Evolutionary conservation across 2,888 invertebrate genomes (phyloP).

Genomic region (Scaptomyza flava): DNA sequence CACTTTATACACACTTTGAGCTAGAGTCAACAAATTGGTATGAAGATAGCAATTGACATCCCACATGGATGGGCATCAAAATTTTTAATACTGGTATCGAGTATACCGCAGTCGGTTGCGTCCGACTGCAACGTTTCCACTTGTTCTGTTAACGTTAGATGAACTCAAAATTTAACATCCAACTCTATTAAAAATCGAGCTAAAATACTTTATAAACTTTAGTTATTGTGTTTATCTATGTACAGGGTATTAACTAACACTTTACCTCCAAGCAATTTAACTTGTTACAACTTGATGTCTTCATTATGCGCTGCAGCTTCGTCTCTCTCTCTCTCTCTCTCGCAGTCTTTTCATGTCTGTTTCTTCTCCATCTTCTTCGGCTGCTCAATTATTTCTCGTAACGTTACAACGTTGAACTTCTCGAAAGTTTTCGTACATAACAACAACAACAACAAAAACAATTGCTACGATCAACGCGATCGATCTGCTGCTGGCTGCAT

Average conservation of each 20-base stretch:
- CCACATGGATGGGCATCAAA: too few species aligned
- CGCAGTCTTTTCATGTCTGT: constrained; percentile 25
- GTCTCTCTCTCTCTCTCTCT: constrained; percentile 32
- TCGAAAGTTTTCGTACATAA: constrained; percentile 59
- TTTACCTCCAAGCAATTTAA: not conserved
- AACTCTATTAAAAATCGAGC: too few species aligned
- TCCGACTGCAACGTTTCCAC: too few species aligned
- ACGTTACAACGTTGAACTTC: constrained; percentile 63
- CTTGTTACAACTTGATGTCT: constrained; percentile 81
- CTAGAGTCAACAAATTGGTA: too few species aligned
- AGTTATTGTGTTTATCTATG: too few species aligned
- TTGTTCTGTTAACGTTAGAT: too few species aligned
- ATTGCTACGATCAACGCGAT: constrained; percentile 23
- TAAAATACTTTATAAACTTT: too few species aligned
- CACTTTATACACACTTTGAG: too few species aligned
- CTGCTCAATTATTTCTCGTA: constrained; percentile 73
- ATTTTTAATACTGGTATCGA: too few species aligned
- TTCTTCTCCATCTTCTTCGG: constrained; percentile 44
- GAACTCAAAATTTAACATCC: too few species aligned
- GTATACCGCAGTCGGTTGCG: too few species aligned
- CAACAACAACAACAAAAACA: constrained; percentile 29
- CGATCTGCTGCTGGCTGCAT: constrained; percentile 29
- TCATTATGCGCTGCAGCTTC: constrained; percentile 64
- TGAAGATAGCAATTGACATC: too few species aligned
- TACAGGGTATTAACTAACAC: constrained; percentile 1